Base-by-base conservation (phyloP, 2,797 vertebrate species). In the Alectoris magna region DNA sequence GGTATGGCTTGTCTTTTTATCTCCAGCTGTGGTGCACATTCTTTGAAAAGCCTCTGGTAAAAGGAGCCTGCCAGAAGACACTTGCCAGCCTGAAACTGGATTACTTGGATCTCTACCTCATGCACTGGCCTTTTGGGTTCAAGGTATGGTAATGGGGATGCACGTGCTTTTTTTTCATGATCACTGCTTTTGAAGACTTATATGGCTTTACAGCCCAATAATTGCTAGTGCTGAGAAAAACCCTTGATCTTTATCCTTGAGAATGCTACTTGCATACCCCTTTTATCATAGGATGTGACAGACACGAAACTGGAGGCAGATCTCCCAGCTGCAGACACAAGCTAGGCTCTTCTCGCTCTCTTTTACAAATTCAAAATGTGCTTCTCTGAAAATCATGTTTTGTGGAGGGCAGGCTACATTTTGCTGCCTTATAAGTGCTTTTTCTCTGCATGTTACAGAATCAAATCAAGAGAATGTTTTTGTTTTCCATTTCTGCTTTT, bases 71-170 rank as follows among this genome's bases (percentile, higher is more conserved):
- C 92, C 98, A 98, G 97, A 98, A 98, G 91, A 98, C 98, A 0
- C 98, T 99, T 18, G 87, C 83, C 0, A 98, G 98, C 88, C 96
- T 99, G 84, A 98, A 98, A 53, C 90, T 99, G 93, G 98, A 98
- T 96, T 98, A 98, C 91, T 44, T 99, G 97, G 98, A 99, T 84
- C 98, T 99, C n/a, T 99, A 99, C 87, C 98, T 99, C 4, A 91
- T 99, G 24, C 99, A 99, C 81, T 98, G 97, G 97, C 98, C 99
- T 1, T 85, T 98, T 16, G 98, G 98, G 31, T 96, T 97, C 49
- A 98, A 99, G 98, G 99, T 99, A 95, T 5, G 12, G 38, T 58
- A 49, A 1, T 4, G 2, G 36, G 14, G 27, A 3, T 13, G 3
- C 13, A 21, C 19, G 17, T 59, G 29, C 2, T 8, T 72, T 8